Evolutionary conservation across 23 tunicate species (phyloP).

Genomic region (Clavelina lepadiformis): DNA sequence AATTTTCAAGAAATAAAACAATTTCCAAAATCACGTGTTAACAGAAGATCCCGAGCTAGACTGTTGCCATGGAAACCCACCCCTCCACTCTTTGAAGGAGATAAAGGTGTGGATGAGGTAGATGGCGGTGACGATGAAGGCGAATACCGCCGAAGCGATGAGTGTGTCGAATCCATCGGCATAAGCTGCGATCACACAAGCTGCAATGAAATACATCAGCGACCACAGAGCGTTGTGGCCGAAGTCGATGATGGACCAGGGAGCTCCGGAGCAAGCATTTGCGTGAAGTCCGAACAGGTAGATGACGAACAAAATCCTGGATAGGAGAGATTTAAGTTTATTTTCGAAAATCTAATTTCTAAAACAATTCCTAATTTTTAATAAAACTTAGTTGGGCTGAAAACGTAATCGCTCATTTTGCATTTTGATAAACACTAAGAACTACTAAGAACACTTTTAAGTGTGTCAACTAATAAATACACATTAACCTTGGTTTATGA

Average conservation of each 20-base stretch:
- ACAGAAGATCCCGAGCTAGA: too few species aligned
- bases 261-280: slow-evolving; percentile 35
- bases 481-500: too few species aligned
- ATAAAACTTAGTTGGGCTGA: too few species aligned
- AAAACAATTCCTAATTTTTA: too few species aligned
- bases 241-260: slow-evolving; percentile 69
- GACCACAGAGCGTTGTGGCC: slow-evolving; percentile 51
- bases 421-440: too few species aligned
- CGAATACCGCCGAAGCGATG: slow-evolving; percentile 43
- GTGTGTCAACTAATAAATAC: too few species aligned
- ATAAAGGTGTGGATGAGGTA: slow-evolving; percentile 43
- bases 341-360: too few species aligned
- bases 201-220: slow-evolving; percentile 63
- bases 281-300: slow-evolving; percentile 50
- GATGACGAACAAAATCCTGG: slow-evolving; percentile 45
- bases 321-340: slow-evolving; percentile 19
- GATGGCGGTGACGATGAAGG: slow-evolving; percentile 22
- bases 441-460: too few species aligned
- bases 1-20: too few species aligned
- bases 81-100: slow-evolving; percentile 45
- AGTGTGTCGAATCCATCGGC: background rate
- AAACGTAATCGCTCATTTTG: too few species aligned
- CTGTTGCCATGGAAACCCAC: slow-evolving; percentile 14
- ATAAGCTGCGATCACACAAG: slow-evolving; percentile 54
- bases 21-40: too few species aligned